Evolutionary conservation across 2,888 invertebrate genomes (phyloP).

Genomic region (Eueremaeus valkanovi): DNA sequence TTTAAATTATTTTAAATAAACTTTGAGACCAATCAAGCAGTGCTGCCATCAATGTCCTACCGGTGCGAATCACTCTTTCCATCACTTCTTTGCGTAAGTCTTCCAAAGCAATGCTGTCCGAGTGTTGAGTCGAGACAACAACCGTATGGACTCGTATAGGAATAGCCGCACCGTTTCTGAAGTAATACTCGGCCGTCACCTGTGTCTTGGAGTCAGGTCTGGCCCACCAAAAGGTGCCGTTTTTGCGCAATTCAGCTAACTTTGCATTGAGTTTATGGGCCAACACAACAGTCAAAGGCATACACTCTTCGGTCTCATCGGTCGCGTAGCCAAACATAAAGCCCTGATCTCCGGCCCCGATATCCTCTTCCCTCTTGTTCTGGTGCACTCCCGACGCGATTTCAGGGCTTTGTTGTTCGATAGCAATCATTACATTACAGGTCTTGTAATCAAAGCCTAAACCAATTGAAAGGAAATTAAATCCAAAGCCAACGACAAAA

Average conservation of each 20-base stretch:
- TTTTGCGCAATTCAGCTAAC: slow-evolving; percentile 53
- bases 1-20: no score
- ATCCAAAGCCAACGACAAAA: no score
- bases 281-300: slow-evolving; percentile 55
- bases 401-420: slow-evolving; percentile 94
- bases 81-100: slow-evolving; percentile 53
- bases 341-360: slow-evolving; percentile 96
- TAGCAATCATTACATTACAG: slow-evolving; percentile 93
- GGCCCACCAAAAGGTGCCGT: slow-evolving; percentile 53
- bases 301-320: slow-evolving; percentile 55
- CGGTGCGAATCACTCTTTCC: slow-evolving; percentile 56
- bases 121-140: slow-evolving; percentile 59
- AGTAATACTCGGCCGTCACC: slow-evolving; percentile 58
- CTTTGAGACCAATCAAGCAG: no score
- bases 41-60: no score
- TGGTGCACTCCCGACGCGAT: slow-evolving; percentile 97
- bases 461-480: no score
- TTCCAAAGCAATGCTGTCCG: slow-evolving; percentile 54
- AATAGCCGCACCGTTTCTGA: slow-evolving; percentile 56
- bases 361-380: slow-evolving; percentile 78
- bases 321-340: slow-evolving; percentile 57
- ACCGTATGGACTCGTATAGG: slow-evolving; percentile 59
- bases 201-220: slow-evolving; percentile 56
- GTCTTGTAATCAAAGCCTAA: slow-evolving; percentile 99
- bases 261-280: slow-evolving; percentile 54